A percentile compares a stretch with the other conserved stretches of the same genome.
These are phyloP conservation scores for Thumatha senex DNA, from an alignment of 2,888 invertebrate species.

Conservation along the genomic window DNA sequence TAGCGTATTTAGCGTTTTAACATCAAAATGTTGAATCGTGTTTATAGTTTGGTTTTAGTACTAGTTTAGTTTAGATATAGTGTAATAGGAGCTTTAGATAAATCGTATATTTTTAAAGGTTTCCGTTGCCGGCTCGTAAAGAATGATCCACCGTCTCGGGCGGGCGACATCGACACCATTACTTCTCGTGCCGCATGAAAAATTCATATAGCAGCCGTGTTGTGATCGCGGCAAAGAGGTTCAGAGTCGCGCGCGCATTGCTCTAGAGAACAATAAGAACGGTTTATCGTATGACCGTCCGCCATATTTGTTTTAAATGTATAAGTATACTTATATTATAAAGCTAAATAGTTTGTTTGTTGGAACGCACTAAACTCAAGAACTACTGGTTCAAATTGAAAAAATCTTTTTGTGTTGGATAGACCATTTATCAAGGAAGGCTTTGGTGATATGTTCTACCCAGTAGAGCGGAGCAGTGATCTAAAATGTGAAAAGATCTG, in stretches of 20 bases:
- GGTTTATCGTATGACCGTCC: conserved; percentile 48
- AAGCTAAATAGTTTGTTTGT: too few species aligned
- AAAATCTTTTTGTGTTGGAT: too few species aligned
- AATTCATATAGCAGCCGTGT: conserved; percentile 73
- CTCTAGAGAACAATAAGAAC: conserved; percentile 59
- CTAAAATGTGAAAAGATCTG: too few species aligned
- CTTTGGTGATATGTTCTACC: too few species aligned
- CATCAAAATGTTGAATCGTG: too few species aligned
- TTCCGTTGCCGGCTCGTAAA: conserved; percentile 78
- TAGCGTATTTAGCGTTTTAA: background rate
- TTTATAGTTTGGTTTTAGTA: too few species aligned
- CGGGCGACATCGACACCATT: conserved; percentile 78
- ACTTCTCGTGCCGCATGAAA: conserved; percentile 77
- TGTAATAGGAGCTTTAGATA: conserved; percentile 38
- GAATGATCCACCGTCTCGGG: conserved; percentile 77
- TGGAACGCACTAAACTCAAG: too few species aligned
- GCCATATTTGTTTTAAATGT: conserved; percentile 41
- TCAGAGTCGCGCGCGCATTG: conserved; percentile 57
- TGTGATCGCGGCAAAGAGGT: conserved; percentile 70
- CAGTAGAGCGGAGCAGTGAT: too few species aligned
- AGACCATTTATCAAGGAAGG: too few species aligned
- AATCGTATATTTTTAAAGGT: conserved; percentile 72
- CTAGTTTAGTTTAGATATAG: background rate
- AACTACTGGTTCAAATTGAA: too few species aligned
- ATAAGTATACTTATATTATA: too few species aligned